Evolutionary conservation across 2,888 invertebrate genomes (phyloP), one percentile per base, ranked within the genome.

Genomic region (Eurytoma californica): DNA sequence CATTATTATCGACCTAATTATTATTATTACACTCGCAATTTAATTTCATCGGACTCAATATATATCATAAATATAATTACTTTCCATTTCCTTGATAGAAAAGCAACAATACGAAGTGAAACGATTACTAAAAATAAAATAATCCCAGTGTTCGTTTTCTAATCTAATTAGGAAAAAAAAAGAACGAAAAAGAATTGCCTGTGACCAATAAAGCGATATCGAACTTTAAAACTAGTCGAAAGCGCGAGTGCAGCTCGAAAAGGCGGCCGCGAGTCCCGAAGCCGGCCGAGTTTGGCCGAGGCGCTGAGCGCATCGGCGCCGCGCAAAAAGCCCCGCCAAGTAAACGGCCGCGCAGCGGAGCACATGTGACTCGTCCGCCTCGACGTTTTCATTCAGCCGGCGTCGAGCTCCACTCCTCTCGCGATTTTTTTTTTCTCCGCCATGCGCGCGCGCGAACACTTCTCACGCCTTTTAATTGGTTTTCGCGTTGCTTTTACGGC

Each of bases 331-430:
- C 39, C 39, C 39, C 39, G 39, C 9, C 39, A 39, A 39, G 39
- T 39, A 39, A 39, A 39, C 63, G 68, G 30, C 18, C 13, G 39
- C 57, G n/a, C n/a, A 2, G 13, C 70, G 55, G 47, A 39, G 72
- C 63, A 63, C 55, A 72, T 63, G 63, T 72, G 66, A 74, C 24
- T 7, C 16, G 30, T 28, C 51, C 18, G 60, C 53, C 68, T 75
- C 57, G 47, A 51, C 76, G 76, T 63, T 74, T 39, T 63, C 76
- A 76, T 76, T 69, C 76, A 76, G 55, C 76, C n/a, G 7, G 49
- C 73, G 18, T 13, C 16, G 2, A 20, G n/a, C 57, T n/a, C 39
- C 47, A 39, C 57, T 69, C 39, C 20, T 57, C 51, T n/a, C n/a
- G 3, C 20, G 30, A 20, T 39, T 67, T 28, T 18, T 28, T 67